phyloP scores from a whole-genome alignment of 2,113 vertebrate species.

The Crotalus viridis region DNA sequence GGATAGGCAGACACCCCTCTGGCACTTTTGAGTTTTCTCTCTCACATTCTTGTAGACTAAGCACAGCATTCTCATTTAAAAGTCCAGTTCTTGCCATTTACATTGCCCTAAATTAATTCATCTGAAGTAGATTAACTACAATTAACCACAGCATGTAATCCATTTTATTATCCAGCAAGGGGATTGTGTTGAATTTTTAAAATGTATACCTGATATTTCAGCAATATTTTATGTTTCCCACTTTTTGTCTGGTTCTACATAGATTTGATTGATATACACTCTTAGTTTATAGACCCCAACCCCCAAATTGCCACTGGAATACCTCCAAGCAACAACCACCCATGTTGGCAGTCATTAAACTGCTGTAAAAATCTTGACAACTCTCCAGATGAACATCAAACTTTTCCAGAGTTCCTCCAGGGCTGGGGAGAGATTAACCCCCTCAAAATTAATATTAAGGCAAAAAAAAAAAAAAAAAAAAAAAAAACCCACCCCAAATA shows the following conservation, averaged over 20 bases:
- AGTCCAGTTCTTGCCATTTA: neutral
- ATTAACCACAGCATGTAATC: slow-evolving; percentile 4
- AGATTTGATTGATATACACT: slow-evolving; percentile 29
- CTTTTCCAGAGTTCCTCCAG: slow-evolving; percentile 44
- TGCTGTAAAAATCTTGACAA: slow-evolving; percentile 57
- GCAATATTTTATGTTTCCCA: neutral
- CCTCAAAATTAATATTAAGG: neutral
- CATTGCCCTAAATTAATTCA: slow-evolving; percentile 4
- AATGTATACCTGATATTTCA: neutral
- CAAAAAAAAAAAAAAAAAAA: fast-evolving
- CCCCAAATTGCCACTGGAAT: slow-evolving; percentile 46
- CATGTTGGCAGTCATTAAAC: slow-evolving; percentile 61
- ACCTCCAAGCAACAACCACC: slow-evolving; percentile 58
- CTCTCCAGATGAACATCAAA: slow-evolving; percentile 62
- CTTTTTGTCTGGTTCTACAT: slow-evolving; percentile 4
- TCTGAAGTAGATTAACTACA: neutral
- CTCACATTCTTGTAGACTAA: neutral
- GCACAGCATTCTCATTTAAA: neutral
- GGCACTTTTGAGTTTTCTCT: neutral
- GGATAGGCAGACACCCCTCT: neutral
- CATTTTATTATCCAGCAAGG: slow-evolving; percentile 13
- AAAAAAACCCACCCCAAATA: neutral
- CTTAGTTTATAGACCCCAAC: slow-evolving; percentile 6
- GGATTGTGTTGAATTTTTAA: neutral
- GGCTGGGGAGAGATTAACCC: slow-evolving; percentile 21